Percentiles rank a stretch among this genome's conserved stretches.
Conservation (phyloP, 1,140 invertebrate genomes). For the Heliconius nattereri region DNA sequence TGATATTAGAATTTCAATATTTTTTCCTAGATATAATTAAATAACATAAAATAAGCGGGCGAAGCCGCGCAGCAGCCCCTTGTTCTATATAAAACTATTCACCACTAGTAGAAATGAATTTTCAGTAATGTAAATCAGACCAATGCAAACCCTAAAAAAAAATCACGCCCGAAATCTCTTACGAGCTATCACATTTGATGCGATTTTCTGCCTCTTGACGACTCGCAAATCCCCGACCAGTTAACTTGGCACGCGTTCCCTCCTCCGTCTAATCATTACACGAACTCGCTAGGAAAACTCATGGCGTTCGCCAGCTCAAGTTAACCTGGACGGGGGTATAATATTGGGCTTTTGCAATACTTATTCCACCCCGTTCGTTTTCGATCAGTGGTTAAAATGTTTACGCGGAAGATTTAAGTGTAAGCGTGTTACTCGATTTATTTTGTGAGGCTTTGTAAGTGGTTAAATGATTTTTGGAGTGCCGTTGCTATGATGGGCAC, state of each 20-base stretch:
- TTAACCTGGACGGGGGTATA: constrained; percentile 31
- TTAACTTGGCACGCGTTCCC: constrained; percentile 23
- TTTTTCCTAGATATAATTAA: no score
- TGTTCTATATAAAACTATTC: neutral
- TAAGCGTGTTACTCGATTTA: constrained; percentile 35
- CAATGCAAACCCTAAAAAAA: constrained; percentile 8
- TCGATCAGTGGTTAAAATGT: constrained; percentile 53
- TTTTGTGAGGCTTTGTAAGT: constrained; percentile 24
- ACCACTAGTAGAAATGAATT: neutral
- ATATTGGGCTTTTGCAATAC: constrained; percentile 37
- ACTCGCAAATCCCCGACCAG: constrained; percentile 51
- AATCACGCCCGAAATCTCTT: constrained; percentile 28
- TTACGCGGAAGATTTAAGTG: constrained; percentile 45
- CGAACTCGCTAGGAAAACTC: neutral
- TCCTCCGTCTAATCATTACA: neutral
- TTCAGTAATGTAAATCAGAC: neutral
- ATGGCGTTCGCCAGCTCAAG: constrained; percentile 23
- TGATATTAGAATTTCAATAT: no score
- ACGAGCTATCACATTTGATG: constrained; percentile 47
- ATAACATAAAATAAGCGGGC: no score
- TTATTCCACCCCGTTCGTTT: constrained; percentile 51
- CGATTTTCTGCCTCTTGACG: constrained; percentile 66
- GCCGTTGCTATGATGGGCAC: neutral
- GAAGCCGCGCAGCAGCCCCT: no score
- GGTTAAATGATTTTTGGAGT: constrained; percentile 18